Base-by-base conservation (phyloP, 2,113 vertebrate genomes). In the Sterrhoptilus dennistouni region DNA sequence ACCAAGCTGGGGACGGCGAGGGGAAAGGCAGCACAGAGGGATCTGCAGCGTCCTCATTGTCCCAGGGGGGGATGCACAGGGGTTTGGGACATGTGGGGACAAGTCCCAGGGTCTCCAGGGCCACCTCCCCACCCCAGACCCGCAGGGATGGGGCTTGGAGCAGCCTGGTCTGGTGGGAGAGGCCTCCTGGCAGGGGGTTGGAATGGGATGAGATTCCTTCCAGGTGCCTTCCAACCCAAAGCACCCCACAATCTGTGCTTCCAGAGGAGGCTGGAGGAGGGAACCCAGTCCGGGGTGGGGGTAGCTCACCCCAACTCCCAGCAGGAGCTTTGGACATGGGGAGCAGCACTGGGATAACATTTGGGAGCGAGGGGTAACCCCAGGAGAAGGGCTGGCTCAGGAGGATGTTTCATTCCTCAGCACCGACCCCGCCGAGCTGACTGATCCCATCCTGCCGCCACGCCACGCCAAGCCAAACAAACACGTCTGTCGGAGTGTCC, bases 211-310 rank as follows among this genome's bases (percentile, higher is more conserved):
- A 31, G 29, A 6, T 9, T 14, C 31, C 35, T 38, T 38, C 38
- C 38, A 20, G 56, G 16, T 6, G 13, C n/a, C 54, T 40, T 19
- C 54, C 63, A 35, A 19, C 4, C 40, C 63, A 19, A 69, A 31
- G 3, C 63, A 33, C 23, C 16, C 61, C 87, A 7, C 0, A 2
- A 14, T 12, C 21, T 1, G 7, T 5, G n/a, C 59, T 45, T 52
- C 47, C 24, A 14, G 49, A 38, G 63, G 35, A 20, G 27, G 47
- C 57, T 5, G 45, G 74, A 11, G 53, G 8, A 36, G 40, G 47
- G n/a, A 70, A 1, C 18, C 1, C 64, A 29, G 25, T 18, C 42
- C 16, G 0, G 7, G 21, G 13, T 11, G 2, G 1, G 38, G 56
- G 31, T 5, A n/a, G 15, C 23, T 69, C 8, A 38, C 10, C 83